Base-by-base conservation (phyloP, 2,113 vertebrate species). In the Canis aureus region DNA sequence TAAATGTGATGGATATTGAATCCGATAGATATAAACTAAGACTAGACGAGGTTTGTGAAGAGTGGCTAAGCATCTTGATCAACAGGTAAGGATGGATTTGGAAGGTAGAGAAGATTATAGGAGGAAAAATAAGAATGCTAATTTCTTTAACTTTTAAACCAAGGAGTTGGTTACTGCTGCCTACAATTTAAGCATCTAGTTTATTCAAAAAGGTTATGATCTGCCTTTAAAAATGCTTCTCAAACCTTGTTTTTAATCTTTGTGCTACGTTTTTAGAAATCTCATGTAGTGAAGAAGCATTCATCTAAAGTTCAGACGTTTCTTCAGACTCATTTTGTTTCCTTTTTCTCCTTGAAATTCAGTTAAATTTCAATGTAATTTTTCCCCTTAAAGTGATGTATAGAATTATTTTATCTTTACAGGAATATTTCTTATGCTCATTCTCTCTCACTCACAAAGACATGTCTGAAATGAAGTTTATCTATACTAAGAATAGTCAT, bases 321-420 rank as follows among this genome's bases (percentile, higher is more conserved):
- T 96, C 59, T 91, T 88, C 71, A n/a, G 67, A 87, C 78, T 91
- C 43, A 62, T 83, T 91, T 94, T 96, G 25, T 17, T 91, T 91
- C 51, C 11, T 82, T 12, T 55, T 91, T 85, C n/a, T 73, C 64
- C 43, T 94, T 84, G 62, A 62, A 71, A 76, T 88, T 64, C 35
- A 88, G 49, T 82, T 69, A 78, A 49, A 88, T 73, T 88, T 91
- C 29, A 88, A 32, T 78, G 59, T 82, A 86, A 88, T 25, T 66
- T 85, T 60, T 57, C 67, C 49, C 19, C 88, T 95, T 55, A 76
- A 81, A 53, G 76, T 60, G 82, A 55, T 38, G 55, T 60, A 82
- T 29, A 53, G 17, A 25, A 71, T 69, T 82, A 49, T 62, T 94
- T 96, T 78, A 81, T 74, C 49, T 94, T 88, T 78, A 96, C 62